These are phyloP conservation scores for Heteromurus nitidus DNA, from an alignment of 2,888 invertebrate genomes.

Conservation along the genomic window DNA sequence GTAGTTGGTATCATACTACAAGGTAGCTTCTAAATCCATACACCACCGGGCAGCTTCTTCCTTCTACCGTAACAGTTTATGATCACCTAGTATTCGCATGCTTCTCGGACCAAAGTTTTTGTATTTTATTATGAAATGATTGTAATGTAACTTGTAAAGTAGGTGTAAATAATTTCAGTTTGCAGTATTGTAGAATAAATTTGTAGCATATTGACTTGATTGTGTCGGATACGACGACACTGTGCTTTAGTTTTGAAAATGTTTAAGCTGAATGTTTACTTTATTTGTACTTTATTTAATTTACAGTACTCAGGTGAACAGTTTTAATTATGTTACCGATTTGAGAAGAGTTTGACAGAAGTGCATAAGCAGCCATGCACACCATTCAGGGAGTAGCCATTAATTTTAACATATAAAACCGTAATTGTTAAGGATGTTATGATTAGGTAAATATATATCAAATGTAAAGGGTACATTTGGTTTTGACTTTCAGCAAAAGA, in stretches of 20 bases:
- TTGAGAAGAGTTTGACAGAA: constrained; percentile 19
- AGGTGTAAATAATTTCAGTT: constrained; percentile 58
- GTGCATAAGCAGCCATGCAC: constrained; percentile 39
- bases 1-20: background rate
- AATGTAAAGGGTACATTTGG: too few species aligned
- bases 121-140: constrained; percentile 67
- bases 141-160: constrained; percentile 70
- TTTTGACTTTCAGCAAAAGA: too few species aligned
- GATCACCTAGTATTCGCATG: constrained; percentile 36
- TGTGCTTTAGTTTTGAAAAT: constrained; percentile 9
- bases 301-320: constrained; percentile 65
- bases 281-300: constrained; percentile 37
- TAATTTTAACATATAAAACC: background rate
- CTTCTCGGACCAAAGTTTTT: constrained; percentile 67
- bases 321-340: constrained; percentile 66
- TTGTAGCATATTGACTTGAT: constrained; percentile 18
- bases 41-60: constrained; percentile 4
- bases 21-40: background rate
- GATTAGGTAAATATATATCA: too few species aligned
- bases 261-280: background rate
- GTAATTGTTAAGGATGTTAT: background rate
- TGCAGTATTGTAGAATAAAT: constrained; percentile 42
- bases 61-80: constrained; percentile 9
- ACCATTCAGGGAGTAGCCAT: constrained; percentile 52
- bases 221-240: background rate